Base-by-base conservation (phyloP, 1,140 invertebrate genomes). In the Aphis gossypii region DNA sequence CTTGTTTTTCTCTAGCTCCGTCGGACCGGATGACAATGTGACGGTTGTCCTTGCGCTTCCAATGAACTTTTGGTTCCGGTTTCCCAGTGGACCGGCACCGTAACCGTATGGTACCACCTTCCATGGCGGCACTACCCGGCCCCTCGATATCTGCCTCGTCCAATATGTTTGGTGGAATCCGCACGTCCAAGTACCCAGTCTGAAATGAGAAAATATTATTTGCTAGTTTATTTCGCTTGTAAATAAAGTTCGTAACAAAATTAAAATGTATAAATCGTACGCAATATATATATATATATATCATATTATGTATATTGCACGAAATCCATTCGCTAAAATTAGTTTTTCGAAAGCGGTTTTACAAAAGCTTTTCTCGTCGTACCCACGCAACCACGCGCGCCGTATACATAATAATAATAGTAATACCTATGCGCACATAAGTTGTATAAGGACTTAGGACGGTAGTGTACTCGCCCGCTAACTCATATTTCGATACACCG, bases 141-240 rank as follows among this genome's bases (percentile, higher is more conserved):
- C 93, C 94, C 0, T 97, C 97, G 23, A 97, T 97, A 60, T 94
- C 94, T 94, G 97, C 97, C 30, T 94, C 94, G 94, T 97, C 97
- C 60, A 98, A 96, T 95, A 98, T 98, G 95, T 98, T 97, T 11
- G 98, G 98, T 23, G 98, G 97, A 94, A 98, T 97, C 35, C 97
- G 97, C 25, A 98, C 97, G 87, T 98, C 97, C 94, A 98, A 95
- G 94, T 96, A 96, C 30, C 97, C 97, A 95, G 98, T 97, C 95
- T 95, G 90, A 94, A 94, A 93, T 25, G 5, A 48, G 38, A 20
- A 51, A 35, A 54, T 9, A 44, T 44, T 44, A 83, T n/a, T 18
- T 38, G 20, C 18, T 18, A 23, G 82, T 83, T 41, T 83, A 41
- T 41, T 83, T 83, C 0, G 5, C 38, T 38, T 84, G 21, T 84